Evolutionary conservation across 2,113 vertebrate species (phyloP), one percentile per base, ranked within the genome.

Genomic region (Illadopsis cleaveri): DNA sequence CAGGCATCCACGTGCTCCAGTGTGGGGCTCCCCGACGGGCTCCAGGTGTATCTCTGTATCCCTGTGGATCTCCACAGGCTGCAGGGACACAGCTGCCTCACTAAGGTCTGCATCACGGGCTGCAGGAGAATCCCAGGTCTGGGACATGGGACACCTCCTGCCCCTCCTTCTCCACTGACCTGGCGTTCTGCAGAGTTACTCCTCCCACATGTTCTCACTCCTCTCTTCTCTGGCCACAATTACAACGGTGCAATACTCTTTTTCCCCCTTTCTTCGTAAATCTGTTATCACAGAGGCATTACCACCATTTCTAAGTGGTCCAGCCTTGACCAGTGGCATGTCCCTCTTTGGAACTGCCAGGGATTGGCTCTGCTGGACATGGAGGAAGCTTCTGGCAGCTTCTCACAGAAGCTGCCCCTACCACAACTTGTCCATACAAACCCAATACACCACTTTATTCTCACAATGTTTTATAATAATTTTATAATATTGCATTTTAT

Each of bases 1-100:
- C n/a, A 10, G 50, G 6, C 23, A 19, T 12, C 23, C 28, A n/a
- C 3, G 0, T 28, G 23, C 12, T 56, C 58, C 2, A 1, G 7
- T 3, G 15, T 40, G n/a, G 23, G 82, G 1, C n/a, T 64, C 23
- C 28, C 4, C 5, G 23, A 2, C 0, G 0, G n/a, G 28, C 57
- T 84, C 11, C 11, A 22, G 42, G 1, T 33, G 3, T 1, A 35
- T 42, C 20, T 60, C 64, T 69, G 30, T 35, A 82, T 35, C 16
- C 21, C 47, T 1, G 0, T 42, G 54, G 11, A 0, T 1, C 33
- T 37, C 22, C 12, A 4, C 0, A 1, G 47, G 27, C 57, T 53
- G 20, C 16, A 44, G 81, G 37, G 16, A 11, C 33, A 18, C 68
- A 53, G 68, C 17, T 62, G 27, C 33, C 11, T 38, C 40, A 5